Conservation (phyloP, 2,113 vertebrate species). For the Paraplagusia blochii region DNA sequence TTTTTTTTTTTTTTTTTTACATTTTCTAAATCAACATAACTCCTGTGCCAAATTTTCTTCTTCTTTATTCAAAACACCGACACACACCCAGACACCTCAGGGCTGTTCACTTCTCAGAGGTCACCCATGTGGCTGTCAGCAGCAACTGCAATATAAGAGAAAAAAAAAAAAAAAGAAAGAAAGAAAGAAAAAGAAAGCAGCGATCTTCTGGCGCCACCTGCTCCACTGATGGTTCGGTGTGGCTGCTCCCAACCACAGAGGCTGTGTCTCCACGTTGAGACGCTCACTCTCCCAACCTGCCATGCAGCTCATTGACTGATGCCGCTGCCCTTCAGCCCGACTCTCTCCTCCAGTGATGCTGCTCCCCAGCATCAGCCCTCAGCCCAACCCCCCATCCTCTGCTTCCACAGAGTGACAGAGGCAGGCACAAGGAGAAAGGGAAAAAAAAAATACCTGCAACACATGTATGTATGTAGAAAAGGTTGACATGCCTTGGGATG, state of each 20-base stretch:
- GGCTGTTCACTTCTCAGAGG: conserved; percentile 28
- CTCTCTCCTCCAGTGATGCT: conserved; percentile 31
- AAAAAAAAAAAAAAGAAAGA: background rate
- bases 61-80: background rate
- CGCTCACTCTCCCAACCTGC: conserved; percentile 24
- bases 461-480: conserved; percentile 61
- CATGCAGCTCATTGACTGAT: conserved; percentile 32
- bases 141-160: conserved; percentile 28
- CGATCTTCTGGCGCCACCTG: conserved; percentile 48
- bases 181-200: conserved; percentile 3
- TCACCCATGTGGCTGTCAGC: conserved; percentile 39
- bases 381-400: conserved; percentile 47
- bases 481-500: conserved; percentile 81
- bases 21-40: background rate
- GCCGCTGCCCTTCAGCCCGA: conserved; percentile 47
- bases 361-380: conserved; percentile 30
- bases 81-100: conserved; percentile 7
- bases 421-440: too few species aligned
- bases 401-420: conserved; percentile 49
- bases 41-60: too few species aligned
- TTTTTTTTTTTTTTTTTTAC: conserved; percentile 10
- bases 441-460: conserved; percentile 52
- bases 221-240: conserved; percentile 42
- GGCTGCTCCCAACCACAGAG: conserved; percentile 33
- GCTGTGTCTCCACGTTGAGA: conserved; percentile 33